A percentile compares a stretch with the other conserved stretches of the same genome.
phyloP scores from a whole-genome alignment of 2,797 vertebrate species.

The Xiphorhynchus erythropygius region DNA sequence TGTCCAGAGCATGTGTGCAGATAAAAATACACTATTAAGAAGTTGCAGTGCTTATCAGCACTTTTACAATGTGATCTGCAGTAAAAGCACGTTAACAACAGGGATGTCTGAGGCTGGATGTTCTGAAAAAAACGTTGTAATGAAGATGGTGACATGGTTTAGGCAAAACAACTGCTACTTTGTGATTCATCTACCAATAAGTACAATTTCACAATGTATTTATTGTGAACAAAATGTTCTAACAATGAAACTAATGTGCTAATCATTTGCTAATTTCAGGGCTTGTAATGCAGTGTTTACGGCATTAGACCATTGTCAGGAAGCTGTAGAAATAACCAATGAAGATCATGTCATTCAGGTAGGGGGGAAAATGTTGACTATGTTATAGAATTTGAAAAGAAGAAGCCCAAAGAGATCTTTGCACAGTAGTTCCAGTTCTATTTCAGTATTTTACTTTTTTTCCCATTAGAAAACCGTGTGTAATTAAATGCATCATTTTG shows the following conservation, averaged over 20 bases:
- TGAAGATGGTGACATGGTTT: neutral
- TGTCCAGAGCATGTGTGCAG: neutral
- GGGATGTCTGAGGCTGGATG: neutral
- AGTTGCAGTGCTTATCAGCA: neutral
- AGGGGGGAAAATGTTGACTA: neutral
- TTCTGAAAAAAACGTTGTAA: neutral
- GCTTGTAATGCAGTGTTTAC: slow-evolving; percentile 93
- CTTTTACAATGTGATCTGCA: neutral
- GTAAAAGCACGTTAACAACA: neutral
- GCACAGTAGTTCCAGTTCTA: neutral
- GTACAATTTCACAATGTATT: neutral
- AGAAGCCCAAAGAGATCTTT: neutral
- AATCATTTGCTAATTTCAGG: slow-evolving; percentile 76
- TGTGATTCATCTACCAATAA: neutral
- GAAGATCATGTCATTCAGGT: slow-evolving; percentile 90
- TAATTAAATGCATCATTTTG: neutral
- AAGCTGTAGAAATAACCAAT: slow-evolving; percentile 96
- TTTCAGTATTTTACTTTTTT: neutral
- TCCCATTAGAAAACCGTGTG: neutral
- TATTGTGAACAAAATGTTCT: neutral
- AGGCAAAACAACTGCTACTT: neutral
- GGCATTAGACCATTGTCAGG: slow-evolving; percentile 92
- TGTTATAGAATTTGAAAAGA: neutral
- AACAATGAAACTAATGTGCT: slow-evolving; percentile 51
- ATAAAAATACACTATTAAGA: neutral